A percentile compares a stretch with the other conserved stretches of the same genome.
Conservation (phyloP, 2,888 invertebrate genomes). For the Empis stercorea region DNA sequence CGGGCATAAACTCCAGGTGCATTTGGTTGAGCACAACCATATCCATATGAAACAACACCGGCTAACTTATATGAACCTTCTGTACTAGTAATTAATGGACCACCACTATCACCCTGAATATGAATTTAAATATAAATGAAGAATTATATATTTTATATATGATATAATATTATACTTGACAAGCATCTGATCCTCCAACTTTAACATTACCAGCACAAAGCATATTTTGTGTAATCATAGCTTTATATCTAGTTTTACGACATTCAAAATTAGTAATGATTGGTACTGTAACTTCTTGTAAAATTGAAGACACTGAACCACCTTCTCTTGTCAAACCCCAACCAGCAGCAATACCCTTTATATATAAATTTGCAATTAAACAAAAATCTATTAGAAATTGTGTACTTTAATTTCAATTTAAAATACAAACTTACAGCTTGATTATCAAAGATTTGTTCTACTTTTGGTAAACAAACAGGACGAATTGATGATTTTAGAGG, state of each 20-base stretch:
- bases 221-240: conserved; percentile 30
- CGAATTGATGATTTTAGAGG: conserved; percentile 22
- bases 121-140: neutral
- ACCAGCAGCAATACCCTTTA: conserved; percentile 30
- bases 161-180: conserved; percentile 23
- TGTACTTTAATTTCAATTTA: too few relatives aligned
- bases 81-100: conserved; percentile 24
- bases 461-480: conserved; percentile 28
- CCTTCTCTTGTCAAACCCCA: conserved; percentile 27
- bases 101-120: conserved; percentile 31
- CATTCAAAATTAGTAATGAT: conserved; percentile 30
- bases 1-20: conserved; percentile 32
- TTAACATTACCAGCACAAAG: conserved; percentile 28
- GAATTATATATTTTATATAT: neutral
- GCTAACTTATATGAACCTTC: conserved; percentile 19
- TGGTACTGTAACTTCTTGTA: conserved; percentile 28
- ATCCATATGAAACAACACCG: conserved; percentile 31
- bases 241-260: conserved; percentile 24
- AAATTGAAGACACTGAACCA: conserved; percentile 22
- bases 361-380: too few relatives aligned
- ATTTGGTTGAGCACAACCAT: conserved; percentile 29
- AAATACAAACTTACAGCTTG: conserved; percentile 25
- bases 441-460: conserved; percentile 23
- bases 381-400: too few relatives aligned
- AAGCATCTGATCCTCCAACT: conserved; percentile 30